phyloP scores from a whole-genome alignment of 1,140 invertebrate genomes.

The Zophobas atratus region DNA sequence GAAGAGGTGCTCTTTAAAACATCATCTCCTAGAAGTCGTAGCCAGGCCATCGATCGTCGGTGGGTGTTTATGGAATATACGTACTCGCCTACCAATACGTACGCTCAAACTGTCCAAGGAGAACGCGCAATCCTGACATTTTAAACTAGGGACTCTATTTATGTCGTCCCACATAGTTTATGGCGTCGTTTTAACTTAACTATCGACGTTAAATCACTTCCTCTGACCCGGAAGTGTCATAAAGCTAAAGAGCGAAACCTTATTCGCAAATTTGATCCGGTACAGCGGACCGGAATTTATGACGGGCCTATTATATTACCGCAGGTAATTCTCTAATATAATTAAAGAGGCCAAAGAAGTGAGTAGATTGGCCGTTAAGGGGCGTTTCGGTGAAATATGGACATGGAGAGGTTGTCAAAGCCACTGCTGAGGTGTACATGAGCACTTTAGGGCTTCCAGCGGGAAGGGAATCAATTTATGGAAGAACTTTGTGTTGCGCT shows the following conservation, averaged over 20 bases:
- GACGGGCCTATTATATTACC: conserved; percentile 25
- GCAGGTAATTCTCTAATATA: conserved; percentile 11
- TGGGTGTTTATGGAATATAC: not conserved
- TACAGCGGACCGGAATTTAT: conserved; percentile 17
- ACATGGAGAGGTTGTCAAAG: no score
- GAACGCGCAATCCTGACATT: not conserved
- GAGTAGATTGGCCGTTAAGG: conserved; percentile 14
- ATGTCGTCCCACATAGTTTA: conserved; percentile 12
- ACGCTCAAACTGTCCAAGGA: not conserved
- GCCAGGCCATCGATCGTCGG: not conserved
- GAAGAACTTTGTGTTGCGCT: no score
- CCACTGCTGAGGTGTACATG: no score
- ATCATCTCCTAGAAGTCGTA: not conserved
- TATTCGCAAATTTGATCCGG: conserved; percentile 32
- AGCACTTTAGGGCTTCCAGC: no score
- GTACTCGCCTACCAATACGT: not conserved
- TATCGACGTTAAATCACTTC: conserved; percentile 10
- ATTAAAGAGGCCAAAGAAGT: conserved; percentile 35
- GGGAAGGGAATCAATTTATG: no score
- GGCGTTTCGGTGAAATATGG: not conserved
- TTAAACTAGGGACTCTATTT: conserved; percentile 18
- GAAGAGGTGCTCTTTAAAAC: not conserved
- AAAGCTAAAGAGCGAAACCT: conserved; percentile 32
- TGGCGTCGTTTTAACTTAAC: conserved; percentile 27
- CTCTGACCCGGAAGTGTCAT: conserved; percentile 24